These are phyloP conservation scores for Tringa solitaria DNA, from an alignment of 2,113 vertebrate species.

Conservation along the genomic window DNA sequence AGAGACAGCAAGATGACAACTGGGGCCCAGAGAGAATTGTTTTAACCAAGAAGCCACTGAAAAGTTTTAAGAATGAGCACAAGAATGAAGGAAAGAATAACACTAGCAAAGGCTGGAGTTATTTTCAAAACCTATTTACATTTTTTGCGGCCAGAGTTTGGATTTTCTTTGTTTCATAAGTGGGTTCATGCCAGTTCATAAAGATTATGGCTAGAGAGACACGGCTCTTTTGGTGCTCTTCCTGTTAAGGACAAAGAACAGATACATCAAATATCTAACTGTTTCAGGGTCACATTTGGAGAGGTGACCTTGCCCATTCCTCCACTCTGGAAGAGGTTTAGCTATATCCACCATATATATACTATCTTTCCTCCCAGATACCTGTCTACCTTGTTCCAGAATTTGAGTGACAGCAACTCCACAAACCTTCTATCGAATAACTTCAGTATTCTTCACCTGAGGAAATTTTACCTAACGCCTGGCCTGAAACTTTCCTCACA, in stretches of 20 bases:
- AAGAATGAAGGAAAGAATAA: neutral
- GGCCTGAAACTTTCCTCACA: neutral
- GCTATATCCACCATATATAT: neutral
- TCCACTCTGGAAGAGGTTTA: neutral
- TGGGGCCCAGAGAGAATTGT: neutral
- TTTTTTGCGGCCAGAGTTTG: neutral
- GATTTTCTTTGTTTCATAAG: neutral
- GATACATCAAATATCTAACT: neutral
- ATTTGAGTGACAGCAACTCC: neutral
- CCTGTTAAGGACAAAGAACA: neutral
- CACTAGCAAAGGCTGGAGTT: neutral
- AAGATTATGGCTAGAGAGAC: neutral
- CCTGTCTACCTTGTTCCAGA: neutral
- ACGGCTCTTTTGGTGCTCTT: neutral
- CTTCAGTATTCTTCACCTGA: neutral
- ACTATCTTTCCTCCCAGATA: neutral
- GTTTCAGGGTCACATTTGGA: neutral
- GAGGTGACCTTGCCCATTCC: neutral
- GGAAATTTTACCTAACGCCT: neutral
- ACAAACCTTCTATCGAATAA: neutral
- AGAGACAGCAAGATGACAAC: neutral
- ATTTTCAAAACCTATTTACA: neutral
- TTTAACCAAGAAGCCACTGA: neutral
- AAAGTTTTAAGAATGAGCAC: neutral
- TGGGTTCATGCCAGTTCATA: neutral